These are phyloP conservation scores for Drosophila colorata DNA, from an alignment of 2,888 invertebrate genomes.

Conservation along the genomic window DNA sequence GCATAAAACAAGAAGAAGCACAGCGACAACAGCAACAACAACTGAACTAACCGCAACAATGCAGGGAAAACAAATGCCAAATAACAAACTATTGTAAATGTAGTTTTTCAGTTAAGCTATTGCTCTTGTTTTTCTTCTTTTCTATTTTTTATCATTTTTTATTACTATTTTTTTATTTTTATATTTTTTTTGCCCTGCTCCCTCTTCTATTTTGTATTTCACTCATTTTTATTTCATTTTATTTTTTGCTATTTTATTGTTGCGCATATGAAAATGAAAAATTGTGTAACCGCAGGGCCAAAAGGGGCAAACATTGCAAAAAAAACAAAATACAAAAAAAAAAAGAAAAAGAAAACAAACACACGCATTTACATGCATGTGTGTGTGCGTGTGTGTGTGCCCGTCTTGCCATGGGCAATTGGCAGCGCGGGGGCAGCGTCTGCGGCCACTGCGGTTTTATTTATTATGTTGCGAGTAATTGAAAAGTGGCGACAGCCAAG, in stretches of 20 bases:
- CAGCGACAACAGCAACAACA: constrained; percentile 13
- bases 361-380: constrained; percentile 29
- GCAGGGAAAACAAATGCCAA: constrained; percentile 58
- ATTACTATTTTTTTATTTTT: constrained; percentile 26
- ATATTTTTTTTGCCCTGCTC: constrained; percentile 23
- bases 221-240: constrained; percentile 18
- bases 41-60: constrained; percentile 23
- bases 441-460: constrained; percentile 31
- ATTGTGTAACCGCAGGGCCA: constrained; percentile 73
- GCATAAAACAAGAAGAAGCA: constrained; percentile 14
- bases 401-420: constrained; percentile 21
- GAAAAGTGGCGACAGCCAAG: constrained; percentile 55
- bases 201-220: constrained; percentile 8
- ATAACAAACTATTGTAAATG: constrained; percentile 66
- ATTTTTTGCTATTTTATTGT: constrained; percentile 24
- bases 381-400: not conserved
- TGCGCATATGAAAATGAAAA: constrained; percentile 68
- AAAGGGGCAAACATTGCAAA: constrained; percentile 51
- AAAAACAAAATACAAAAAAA: constrained; percentile 2
- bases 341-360: constrained; percentile 8
- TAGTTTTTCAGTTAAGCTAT: constrained; percentile 41
- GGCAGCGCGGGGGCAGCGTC: not conserved
- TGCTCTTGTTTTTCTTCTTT: constrained; percentile 2
- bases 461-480: constrained; percentile 59
- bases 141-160: too few species aligned